phyloP scores from a whole-genome alignment of 1,140 invertebrate genomes.

The Microvelia longipes region DNA sequence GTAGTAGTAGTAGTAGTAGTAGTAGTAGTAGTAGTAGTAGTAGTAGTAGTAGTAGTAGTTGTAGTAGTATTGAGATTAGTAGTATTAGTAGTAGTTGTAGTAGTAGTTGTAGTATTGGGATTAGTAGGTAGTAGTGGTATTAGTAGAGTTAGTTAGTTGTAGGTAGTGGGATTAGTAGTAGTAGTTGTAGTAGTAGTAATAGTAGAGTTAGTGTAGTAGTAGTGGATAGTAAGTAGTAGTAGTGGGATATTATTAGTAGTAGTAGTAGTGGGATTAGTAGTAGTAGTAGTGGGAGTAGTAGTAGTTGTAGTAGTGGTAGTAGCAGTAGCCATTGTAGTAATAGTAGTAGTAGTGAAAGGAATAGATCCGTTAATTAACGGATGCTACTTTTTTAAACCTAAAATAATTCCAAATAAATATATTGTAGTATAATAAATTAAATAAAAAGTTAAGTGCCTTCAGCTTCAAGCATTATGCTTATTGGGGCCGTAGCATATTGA shows the following conservation, averaged over 20 bases:
- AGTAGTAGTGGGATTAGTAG: background rate
- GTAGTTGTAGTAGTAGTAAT: conserved; percentile 1
- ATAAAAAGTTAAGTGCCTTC: no score
- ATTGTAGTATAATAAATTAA: no score
- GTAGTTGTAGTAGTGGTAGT: background rate
- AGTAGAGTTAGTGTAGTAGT: background rate
- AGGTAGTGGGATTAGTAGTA: background rate
- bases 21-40: background rate
- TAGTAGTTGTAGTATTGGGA: conserved; percentile 1
- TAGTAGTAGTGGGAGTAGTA: background rate
- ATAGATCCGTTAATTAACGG: no score
- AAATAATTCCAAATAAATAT: no score
- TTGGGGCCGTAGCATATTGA: no score
- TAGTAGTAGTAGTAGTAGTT: background rate
- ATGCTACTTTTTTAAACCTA: no score
- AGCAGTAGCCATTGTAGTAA: background rate
- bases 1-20: background rate
- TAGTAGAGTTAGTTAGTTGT: no score
- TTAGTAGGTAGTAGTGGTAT: background rate
- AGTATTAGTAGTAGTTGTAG: no score
- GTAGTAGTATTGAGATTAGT: background rate
- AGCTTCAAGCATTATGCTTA: no score
- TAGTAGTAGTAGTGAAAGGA: background rate
- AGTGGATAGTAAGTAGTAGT: background rate
- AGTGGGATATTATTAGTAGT: background rate